Evolutionary conservation across 2,888 invertebrate genomes (phyloP).

Genomic region (Leptinotarsa haldemani): DNA sequence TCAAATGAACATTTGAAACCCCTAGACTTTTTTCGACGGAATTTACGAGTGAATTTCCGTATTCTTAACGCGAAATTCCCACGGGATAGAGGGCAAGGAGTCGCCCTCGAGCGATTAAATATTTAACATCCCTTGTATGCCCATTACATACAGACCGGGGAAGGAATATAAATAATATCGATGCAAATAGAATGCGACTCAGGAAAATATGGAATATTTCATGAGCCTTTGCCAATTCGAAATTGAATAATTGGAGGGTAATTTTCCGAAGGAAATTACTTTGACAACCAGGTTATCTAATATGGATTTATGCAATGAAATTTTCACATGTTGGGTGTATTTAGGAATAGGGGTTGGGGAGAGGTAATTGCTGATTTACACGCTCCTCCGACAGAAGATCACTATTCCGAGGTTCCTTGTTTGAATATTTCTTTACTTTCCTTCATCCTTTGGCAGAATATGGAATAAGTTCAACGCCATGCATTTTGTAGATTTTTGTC

Average conservation of each 20-base stretch:
- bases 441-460: background rate
- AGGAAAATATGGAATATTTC: conserved; percentile 35
- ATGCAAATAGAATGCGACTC: conserved; percentile 38
- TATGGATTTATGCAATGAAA: conserved; percentile 24
- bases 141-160: conserved; percentile 53
- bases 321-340: conserved; percentile 4
- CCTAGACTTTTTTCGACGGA: conserved; percentile 40
- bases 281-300: conserved; percentile 11
- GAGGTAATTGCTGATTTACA: conserved; percentile 4
- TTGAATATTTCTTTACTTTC: background rate
- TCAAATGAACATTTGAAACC: conserved; percentile 42
- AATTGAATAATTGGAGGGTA: conserved; percentile 23
- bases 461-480: too few relatives aligned
- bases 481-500: too few relatives aligned
- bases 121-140: conserved; percentile 61
- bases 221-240: conserved; percentile 28
- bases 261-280: conserved; percentile 19
- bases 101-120: conserved; percentile 60
- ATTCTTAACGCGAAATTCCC: conserved; percentile 60
- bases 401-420: background rate
- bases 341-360: background rate
- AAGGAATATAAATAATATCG: conserved; percentile 49
- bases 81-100: conserved; percentile 56
- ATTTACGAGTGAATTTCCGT: conserved; percentile 53
- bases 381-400: background rate